phyloP scores from a whole-genome alignment of 2,797 vertebrate genomes.

The Trichosurus vulpecula region DNA sequence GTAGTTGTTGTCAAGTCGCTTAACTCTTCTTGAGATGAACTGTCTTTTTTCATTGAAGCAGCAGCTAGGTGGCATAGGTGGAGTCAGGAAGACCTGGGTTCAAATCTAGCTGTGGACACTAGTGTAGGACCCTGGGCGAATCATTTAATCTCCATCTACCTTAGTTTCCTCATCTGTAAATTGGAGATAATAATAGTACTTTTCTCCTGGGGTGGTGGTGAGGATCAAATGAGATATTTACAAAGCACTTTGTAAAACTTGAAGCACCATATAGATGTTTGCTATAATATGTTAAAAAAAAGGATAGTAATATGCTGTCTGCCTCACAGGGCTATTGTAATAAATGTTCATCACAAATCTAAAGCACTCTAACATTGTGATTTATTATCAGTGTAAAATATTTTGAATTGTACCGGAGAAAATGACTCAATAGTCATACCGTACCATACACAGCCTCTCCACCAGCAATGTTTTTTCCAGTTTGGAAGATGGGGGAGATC shows the following conservation, averaged over 20 bases:
- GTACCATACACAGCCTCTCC: background rate
- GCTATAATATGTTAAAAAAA: background rate
- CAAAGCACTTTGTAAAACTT: background rate
- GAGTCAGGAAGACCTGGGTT: background rate
- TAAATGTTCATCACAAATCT: background rate
- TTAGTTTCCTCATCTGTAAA: background rate
- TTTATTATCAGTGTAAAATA: background rate
- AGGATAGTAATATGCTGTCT: background rate
- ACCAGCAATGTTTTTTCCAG: background rate
- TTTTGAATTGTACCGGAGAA: background rate
- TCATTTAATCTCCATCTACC: background rate
- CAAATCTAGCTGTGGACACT: background rate
- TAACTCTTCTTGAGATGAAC: background rate
- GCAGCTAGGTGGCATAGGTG: background rate
- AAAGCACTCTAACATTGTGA: background rate
- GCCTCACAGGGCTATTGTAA: background rate
- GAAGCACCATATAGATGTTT: background rate
- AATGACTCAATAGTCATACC: background rate
- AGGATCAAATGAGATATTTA: background rate
- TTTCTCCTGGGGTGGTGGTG: background rate
- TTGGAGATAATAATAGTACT: background rate
- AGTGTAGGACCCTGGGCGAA: background rate
- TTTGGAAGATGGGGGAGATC: background rate
- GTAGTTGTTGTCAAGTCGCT: background rate
- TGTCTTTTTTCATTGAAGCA: background rate